These are phyloP conservation scores for Agonopterix subpropinquella DNA, from an alignment of 2,888 invertebrate species.

Conservation along the genomic window DNA sequence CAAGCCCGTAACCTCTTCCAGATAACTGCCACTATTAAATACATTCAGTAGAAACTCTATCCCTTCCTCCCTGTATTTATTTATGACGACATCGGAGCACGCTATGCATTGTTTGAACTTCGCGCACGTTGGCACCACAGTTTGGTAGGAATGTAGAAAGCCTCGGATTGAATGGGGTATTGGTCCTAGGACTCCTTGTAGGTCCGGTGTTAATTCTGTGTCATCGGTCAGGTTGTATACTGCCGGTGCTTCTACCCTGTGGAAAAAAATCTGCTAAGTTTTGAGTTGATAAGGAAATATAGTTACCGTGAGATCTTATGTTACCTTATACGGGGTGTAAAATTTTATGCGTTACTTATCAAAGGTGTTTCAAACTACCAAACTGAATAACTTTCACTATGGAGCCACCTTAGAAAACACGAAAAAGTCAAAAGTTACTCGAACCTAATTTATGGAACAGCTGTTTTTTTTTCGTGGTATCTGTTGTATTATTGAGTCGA, in stretches of 20 bases:
- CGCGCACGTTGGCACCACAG: constrained; percentile 88
- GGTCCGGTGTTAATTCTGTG: constrained; percentile 33
- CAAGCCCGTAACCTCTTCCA: constrained; percentile 92
- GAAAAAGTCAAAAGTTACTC: too few species aligned
- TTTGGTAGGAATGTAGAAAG: constrained; percentile 88
- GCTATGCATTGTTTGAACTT: constrained; percentile 95
- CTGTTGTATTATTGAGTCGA: too few species aligned
- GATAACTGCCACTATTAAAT: constrained; percentile 85
- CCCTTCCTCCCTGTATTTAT: constrained; percentile 64
- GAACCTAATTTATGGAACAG: too few species aligned
- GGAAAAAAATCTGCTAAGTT: constrained; percentile 9
- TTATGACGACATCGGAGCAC: constrained; percentile 80
- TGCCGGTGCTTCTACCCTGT: constrained; percentile 80
- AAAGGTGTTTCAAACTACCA: too few species aligned
- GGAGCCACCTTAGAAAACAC: too few species aligned
- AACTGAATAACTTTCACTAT: too few species aligned
- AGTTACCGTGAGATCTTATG: too few species aligned
- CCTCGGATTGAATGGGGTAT: constrained; percentile 96
- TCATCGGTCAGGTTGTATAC: constrained; percentile 66
- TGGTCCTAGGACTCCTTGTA: constrained; percentile 84
- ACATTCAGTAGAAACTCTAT: constrained; percentile 85
- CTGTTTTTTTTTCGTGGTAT: too few species aligned
- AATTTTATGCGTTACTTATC: too few species aligned
- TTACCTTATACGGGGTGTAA: too few species aligned
- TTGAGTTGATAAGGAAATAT: too few species aligned